Base-by-base conservation (phyloP, 2,888 invertebrate genomes). In the Parnassius mnemosyne region DNA sequence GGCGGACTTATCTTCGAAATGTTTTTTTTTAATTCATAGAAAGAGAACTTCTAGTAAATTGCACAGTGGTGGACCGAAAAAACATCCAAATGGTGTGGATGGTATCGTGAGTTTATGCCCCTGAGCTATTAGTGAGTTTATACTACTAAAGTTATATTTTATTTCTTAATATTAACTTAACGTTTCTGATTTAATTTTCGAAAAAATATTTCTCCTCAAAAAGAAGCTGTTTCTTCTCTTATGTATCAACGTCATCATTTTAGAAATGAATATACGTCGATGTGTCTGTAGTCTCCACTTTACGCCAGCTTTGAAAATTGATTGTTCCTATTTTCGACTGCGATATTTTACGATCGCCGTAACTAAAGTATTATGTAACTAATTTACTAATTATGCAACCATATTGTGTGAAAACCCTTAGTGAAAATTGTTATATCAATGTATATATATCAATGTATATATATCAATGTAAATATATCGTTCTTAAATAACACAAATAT, bases 231-330 rank as follows among this genome's bases (percentile, higher is more conserved):
- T 67, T 82, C 85, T 73, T 78, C 55, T 70, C 47, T 66, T 64
- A 54, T 16, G 34, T 56, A 66, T 64, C 80, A 64, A 61, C 25
- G 7, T 77, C 74, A 80, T 81, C 80, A 79, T 74, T 76, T 66
- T 69, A 76, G 79, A 83, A 83, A 84, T 84, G 83, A 66, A 75
- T 75, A 77, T 77, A 78, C 79, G 79, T 74, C 75, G 78, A 69
- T 74, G 73, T 70, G 79, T 70, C 77, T 77, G 72, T 83, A 83
- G 79, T 70, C 77, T 77, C 72, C 82, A 83, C 83, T 84, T 85
- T 82, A 77, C 84, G 84, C 83, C 83, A 80, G 74, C 76, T 76
- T 75, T 75, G 71, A 74, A 78, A 84, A 82, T 80, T 81, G 81
- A 84, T 84, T 79, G 80, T 77, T 78, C 78, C 78, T 79, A 71